A percentile compares a stretch with the other conserved stretches of the same genome.
These are phyloP conservation scores for Lithophane leautieri DNA, from an alignment of 2,888 invertebrate species.

Conservation along the genomic window DNA sequence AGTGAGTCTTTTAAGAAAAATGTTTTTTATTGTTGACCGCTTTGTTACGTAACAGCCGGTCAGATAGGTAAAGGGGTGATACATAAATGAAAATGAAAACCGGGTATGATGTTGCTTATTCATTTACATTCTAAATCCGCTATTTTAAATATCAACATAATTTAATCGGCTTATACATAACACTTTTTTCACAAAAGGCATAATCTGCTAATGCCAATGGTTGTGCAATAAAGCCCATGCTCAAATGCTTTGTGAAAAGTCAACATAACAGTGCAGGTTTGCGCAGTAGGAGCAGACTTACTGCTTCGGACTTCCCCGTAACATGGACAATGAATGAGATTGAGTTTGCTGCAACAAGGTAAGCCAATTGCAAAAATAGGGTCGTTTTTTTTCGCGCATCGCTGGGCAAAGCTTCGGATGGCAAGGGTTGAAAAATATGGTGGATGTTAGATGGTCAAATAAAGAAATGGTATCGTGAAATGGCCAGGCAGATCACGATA, in stretches of 20 bases:
- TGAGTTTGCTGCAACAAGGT: constrained; percentile 1
- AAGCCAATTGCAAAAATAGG: background rate
- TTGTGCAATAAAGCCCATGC: too few relatives aligned
- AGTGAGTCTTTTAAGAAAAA: background rate
- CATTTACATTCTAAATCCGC: background rate
- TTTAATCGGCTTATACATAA: too few relatives aligned
- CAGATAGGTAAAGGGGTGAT: background rate
- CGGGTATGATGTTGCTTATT: background rate
- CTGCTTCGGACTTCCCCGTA: constrained; percentile 10
- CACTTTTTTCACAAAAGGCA: too few relatives aligned
- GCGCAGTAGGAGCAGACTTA: background rate
- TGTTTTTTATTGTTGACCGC: background rate
- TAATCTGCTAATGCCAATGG: too few relatives aligned
- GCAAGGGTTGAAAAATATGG: too few relatives aligned
- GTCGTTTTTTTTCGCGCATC: too few relatives aligned
- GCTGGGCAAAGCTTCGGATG: too few relatives aligned
- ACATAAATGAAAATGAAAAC: too few relatives aligned
- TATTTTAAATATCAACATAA: too few relatives aligned
- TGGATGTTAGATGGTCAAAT: too few relatives aligned
- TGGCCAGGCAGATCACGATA: too few relatives aligned
- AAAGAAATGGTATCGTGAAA: too few relatives aligned
- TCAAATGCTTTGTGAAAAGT: background rate
- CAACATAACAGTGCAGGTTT: background rate
- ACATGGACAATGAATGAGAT: background rate
- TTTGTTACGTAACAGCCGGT: background rate